These are phyloP conservation scores for Nothobranchius kuhntae DNA, from an alignment of 2,113 vertebrate species.

Conservation along the genomic window DNA sequence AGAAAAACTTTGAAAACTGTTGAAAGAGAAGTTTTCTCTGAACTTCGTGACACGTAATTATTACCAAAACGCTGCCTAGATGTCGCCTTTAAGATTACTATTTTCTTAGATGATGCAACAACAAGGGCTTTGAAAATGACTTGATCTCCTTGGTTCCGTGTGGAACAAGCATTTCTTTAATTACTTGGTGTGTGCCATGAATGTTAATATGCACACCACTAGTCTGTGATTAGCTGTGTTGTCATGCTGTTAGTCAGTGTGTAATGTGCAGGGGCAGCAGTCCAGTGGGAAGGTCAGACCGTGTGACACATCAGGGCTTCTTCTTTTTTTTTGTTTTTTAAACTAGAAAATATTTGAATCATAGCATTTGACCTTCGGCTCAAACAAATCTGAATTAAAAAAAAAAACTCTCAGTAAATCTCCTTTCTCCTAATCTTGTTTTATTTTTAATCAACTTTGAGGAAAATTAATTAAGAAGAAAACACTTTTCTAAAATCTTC, in stretches of 20 bases:
- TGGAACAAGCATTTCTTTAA: constrained; percentile 43
- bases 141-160: not conserved
- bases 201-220: constrained; percentile 44
- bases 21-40: too few species aligned
- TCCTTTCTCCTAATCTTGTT: constrained; percentile 1
- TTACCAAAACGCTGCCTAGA: too few species aligned
- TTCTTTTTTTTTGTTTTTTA: not conserved
- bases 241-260: constrained; percentile 71
- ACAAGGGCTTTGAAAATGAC: not conserved
- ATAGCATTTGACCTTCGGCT: constrained; percentile 21
- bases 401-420: not conserved
- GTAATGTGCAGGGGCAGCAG: constrained; percentile 67
- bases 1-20: too few species aligned
- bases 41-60: too few species aligned
- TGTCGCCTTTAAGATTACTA: too few species aligned
- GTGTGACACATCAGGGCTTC: constrained; percentile 51
- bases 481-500: not conserved
- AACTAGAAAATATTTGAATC: constrained; percentile 47
- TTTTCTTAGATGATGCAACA: not conserved
- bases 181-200: constrained; percentile 28
- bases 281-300: constrained; percentile 64
- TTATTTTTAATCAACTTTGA: not conserved
- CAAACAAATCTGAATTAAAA: not conserved
- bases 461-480: constrained; percentile 26
- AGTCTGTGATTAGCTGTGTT: constrained; percentile 64